These are phyloP conservation scores for Propithecus deckenii DNA, from an alignment of 2,797 vertebrate genomes.

Conservation along the genomic window DNA sequence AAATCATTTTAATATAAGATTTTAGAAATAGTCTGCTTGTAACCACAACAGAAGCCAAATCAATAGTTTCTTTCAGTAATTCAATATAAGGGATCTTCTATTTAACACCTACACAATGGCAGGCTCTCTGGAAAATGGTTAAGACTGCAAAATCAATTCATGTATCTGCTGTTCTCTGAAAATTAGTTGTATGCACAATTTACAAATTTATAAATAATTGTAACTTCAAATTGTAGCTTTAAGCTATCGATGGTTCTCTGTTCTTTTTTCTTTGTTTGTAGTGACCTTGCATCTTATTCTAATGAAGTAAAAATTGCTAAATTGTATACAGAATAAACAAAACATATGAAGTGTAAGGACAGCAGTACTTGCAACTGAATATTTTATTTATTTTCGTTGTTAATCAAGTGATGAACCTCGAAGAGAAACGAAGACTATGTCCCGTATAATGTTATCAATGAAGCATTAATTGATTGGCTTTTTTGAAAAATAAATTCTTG, in stretches of 20 bases:
- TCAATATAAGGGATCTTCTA: not conserved
- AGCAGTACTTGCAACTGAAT: not conserved
- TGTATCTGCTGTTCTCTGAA: not conserved
- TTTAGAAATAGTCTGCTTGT: not conserved
- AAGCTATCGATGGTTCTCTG: not conserved
- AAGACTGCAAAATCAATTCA: not conserved
- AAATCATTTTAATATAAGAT: not conserved
- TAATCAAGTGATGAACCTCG: not conserved
- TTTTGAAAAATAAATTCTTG: not conserved
- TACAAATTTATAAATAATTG: not conserved
- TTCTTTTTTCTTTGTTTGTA: not conserved
- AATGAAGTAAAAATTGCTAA: not conserved
- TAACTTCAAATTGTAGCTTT: not conserved
- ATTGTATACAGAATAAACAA: not conserved
- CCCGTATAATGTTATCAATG: not conserved
- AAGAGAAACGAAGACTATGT: not conserved
- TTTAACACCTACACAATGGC: not conserved
- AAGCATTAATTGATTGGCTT: not conserved
- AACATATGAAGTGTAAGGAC: not conserved
- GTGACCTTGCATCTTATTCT: not conserved
- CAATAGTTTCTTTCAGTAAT: constrained; percentile 14
- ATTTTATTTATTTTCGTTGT: not conserved
- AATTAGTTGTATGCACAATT: not conserved
- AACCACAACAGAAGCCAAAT: not conserved
- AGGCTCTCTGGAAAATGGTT: constrained; percentile 18